A percentile compares a stretch with the other conserved stretches of the same genome.
These are phyloP conservation scores for Varecia variegata DNA, from an alignment of 2,797 vertebrate species.

Conservation along the genomic window DNA sequence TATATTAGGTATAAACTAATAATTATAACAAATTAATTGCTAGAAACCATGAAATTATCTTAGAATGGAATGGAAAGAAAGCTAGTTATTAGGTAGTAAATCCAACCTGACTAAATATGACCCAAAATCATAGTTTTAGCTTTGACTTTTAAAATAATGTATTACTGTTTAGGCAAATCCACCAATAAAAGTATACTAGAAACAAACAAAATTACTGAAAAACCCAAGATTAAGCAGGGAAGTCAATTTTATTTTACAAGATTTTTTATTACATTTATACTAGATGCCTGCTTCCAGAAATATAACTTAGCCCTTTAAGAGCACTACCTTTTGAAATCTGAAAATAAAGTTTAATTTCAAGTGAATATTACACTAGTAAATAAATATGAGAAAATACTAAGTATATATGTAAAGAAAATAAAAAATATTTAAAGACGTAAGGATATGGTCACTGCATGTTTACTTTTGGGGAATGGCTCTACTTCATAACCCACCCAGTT, in stretches of 20 bases:
- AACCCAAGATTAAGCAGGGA: slow-evolving; percentile 50
- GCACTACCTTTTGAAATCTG: slow-evolving; percentile 39
- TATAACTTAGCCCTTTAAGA: slow-evolving; percentile 44
- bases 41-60: slow-evolving; percentile 6
- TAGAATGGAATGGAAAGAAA: neutral
- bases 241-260: slow-evolving; percentile 57
- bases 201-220: slow-evolving; percentile 1
- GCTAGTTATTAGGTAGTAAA: slow-evolving; percentile 14
- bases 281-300: slow-evolving; percentile 44
- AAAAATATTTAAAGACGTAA: slow-evolving; percentile 8
- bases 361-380: slow-evolving; percentile 38
- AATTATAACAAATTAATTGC: neutral
- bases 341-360: slow-evolving; percentile 60
- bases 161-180: neutral
- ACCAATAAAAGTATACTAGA: slow-evolving; percentile 22
- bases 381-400: slow-evolving; percentile 29
- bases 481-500: neutral
- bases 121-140: neutral
- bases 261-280: slow-evolving; percentile 61
- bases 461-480: neutral
- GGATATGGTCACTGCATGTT: neutral
- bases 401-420: neutral
- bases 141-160: slow-evolving; percentile 41
- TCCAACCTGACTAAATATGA: slow-evolving; percentile 1
- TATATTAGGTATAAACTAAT: slow-evolving; percentile 19